phyloP scores from a whole-genome alignment of 2,888 invertebrate species.

The Colletes collaris region DNA sequence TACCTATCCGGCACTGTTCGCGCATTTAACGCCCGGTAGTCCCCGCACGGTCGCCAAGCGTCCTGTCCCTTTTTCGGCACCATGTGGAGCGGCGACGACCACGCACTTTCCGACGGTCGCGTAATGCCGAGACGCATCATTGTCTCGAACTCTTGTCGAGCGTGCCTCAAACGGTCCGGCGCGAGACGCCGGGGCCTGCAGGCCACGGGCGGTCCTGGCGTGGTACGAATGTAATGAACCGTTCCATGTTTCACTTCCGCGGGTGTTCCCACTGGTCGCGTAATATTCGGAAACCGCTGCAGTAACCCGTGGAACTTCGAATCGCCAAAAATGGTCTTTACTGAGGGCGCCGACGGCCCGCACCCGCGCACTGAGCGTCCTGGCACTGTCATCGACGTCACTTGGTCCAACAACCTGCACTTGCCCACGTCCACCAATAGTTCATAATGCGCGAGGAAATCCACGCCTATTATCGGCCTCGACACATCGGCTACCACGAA shows the following conservation, averaged over 20 bases:
- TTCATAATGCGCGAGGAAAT: too few species aligned
- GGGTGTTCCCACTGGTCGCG: not conserved
- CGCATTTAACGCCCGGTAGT: not conserved
- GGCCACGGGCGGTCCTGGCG: not conserved
- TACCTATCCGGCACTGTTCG: not conserved
- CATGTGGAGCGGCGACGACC: not conserved
- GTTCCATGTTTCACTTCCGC: not conserved
- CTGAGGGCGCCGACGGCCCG: not conserved
- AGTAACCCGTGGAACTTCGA: not conserved
- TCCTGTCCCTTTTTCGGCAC: not conserved
- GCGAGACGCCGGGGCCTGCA: constrained; percentile 6
- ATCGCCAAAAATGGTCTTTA: not conserved
- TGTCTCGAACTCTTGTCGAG: not conserved
- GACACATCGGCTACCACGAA: not conserved
- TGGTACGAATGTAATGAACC: too few species aligned
- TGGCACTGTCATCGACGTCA: not conserved
- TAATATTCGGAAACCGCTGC: not conserved
- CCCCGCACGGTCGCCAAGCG: constrained; percentile 1
- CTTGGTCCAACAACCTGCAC: not conserved
- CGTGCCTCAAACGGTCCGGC: not conserved
- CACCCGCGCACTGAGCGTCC: not conserved
- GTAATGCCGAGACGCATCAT: not conserved
- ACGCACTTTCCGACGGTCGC: not conserved
- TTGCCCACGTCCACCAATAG: not conserved
- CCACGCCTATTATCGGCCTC: not conserved